Evolutionary conservation across 2,888 invertebrate genomes (phyloP), one percentile per base, ranked within the genome.

Genomic region (Trachelus iudaicus): DNA sequence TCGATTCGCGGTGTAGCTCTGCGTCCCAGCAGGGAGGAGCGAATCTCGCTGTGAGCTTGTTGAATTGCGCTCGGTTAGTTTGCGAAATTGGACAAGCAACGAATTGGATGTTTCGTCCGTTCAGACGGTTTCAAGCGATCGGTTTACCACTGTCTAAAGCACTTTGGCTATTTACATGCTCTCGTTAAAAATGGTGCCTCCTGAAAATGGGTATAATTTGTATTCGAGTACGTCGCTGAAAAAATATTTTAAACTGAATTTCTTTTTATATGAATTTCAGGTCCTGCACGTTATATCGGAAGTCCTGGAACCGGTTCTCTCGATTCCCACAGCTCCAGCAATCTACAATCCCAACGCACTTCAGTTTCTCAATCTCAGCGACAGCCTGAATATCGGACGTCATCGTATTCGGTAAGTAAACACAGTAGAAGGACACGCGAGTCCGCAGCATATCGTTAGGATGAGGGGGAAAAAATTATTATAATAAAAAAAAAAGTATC

Each of bases 211-310:
- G 9, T 56, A 56, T 56, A 56, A 56, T 56, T 23, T 23, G 6
- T 56, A 23, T 23, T 56, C 23, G 56, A 23, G 9, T 23, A 23
- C 9, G 0, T 23, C 9, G 23, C 56, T 56, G 56, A 23, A 56
- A 23, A 23, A 1, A 2, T 1, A 23, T 23, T 56, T 23, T 56
- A 9, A 56, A 23, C 23, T 23, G 23, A 56, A 23, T 34, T 76
- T 34, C 75, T 69, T 77, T 75, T 30, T 73, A 80, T 83, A 69
- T 75, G 81, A 82, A 79, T 92, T 92, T 31, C 92, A 97, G 96
- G 95, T 97, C 30, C 93, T 98, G 84, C 97, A 98, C 91, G 95
- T 97, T 87, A 97, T 98, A 89, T 97, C 97, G 89, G 96, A 97
- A 92, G 97, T 98, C 37, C 92, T 98, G 80, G 95, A 96, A 85